Conservation (phyloP, 2,888 invertebrate species). For the Dicranocentrus wangi region DNA sequence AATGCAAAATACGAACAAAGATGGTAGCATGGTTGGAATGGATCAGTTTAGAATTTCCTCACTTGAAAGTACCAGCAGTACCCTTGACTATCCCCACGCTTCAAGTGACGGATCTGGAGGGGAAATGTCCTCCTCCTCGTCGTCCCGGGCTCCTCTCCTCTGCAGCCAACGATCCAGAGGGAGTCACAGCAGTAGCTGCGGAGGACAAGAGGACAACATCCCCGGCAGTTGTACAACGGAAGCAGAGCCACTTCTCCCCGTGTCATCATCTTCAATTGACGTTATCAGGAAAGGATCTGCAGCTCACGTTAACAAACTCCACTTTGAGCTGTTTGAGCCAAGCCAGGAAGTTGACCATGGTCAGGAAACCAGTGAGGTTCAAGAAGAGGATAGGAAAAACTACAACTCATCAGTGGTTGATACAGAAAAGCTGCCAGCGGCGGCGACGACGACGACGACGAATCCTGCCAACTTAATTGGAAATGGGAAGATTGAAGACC, state of each 20-base stretch:
- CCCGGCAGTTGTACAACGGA: conserved; percentile 24
- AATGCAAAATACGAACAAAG: conserved; percentile 58
- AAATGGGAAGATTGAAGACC: background rate
- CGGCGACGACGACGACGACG: background rate
- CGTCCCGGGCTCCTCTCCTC: conserved; percentile 5
- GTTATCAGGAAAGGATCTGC: no score
- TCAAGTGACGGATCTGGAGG: conserved; percentile 26
- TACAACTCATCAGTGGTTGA: background rate
- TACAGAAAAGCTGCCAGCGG: background rate
- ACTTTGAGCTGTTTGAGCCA: conserved; percentile 50
- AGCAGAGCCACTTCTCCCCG: conserved; percentile 42
- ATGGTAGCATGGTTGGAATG: conserved; percentile 66
- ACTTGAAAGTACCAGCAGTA: conserved; percentile 45
- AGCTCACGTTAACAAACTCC: conserved; percentile 51
- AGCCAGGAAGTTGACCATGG: conserved; percentile 17
- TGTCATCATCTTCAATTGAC: background rate
- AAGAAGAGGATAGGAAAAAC: conserved; percentile 1
- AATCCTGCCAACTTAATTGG: background rate
- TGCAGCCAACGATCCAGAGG: conserved; percentile 42
- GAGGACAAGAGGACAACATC: conserved; percentile 23
- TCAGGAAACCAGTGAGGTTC: background rate
- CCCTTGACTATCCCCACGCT: conserved; percentile 14
- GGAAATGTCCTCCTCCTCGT: conserved; percentile 10
- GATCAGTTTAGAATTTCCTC: conserved; percentile 62
- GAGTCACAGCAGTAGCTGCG: conserved; percentile 47